Evolutionary conservation across 1,140 invertebrate genomes (phyloP), one percentile per base, ranked within the genome.

Genomic region (Mercenaria mercenaria): DNA sequence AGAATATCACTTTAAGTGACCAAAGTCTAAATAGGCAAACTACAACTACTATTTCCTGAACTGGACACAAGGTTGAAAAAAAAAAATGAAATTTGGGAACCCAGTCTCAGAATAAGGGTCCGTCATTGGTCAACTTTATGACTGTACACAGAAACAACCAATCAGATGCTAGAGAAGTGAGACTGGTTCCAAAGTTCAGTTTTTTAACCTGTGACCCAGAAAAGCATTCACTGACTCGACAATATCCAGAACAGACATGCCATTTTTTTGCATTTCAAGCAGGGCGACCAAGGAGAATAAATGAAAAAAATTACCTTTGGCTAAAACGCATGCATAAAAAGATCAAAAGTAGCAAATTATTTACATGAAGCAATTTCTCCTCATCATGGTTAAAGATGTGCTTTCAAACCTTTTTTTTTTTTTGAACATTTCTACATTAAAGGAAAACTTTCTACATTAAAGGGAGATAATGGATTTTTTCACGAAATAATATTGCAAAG

Each of bases 261-360:
- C 34, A 72, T 37, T 39, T 18, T 39, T 15, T 37, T 39, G 34
- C 67, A n/a, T 39, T 10, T 72, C 67, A 72, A 72, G 76, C 76
- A 56, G 41, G 37, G 39, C 52, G n/a, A 23, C 29, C 32, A 41
- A 86, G 74, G 59, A 80, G 32, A 80, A 88, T 50, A 85, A 80
- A 88, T 79, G 20, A 88, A 69, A 20, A 47, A 47, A 29, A 32
- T 91, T 86, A 88, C 90, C 83, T 88, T 86, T 84, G 79, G 85
- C 90, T 88, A 59, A 34, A 74, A 41, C 18, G 59, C 64, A 83
- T 52, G 59, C 43, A 56, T 39, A 59, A 79, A 79, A 64, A 88
- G 47, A 80, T 50, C 32, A 79, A 52, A 32, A 34, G 26, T 39
- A 43, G 69, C 43, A 77, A 67, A 80, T 88, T 72, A 88, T 61